Percentiles rank a stretch among this genome's conserved stretches.
phyloP scores from a whole-genome alignment of 1,140 invertebrate genomes.

The Drosophila hydei region DNA sequence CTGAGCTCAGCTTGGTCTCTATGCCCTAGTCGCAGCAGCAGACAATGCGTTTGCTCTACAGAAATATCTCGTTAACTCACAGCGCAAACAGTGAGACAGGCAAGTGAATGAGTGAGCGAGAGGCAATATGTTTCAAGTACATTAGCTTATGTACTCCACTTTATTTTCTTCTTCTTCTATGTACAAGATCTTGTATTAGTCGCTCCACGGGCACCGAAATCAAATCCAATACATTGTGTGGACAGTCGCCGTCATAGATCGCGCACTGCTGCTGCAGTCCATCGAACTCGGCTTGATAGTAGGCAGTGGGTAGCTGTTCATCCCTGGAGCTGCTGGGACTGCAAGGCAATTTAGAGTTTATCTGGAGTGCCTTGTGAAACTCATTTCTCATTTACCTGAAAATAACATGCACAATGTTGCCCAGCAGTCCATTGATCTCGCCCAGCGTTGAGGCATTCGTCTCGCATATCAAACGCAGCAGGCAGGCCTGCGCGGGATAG shows the following conservation, averaged over 20 bases:
- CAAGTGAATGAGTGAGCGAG: slow-evolving; percentile 21
- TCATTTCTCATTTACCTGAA: slow-evolving; percentile 50
- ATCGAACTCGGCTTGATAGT: slow-evolving; percentile 85
- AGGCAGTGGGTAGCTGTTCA: slow-evolving; percentile 84
- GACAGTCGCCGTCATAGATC: slow-evolving; percentile 75
- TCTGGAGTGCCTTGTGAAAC: not conserved
- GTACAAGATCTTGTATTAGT: slow-evolving; percentile 45
- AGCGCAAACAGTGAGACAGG: slow-evolving; percentile 16
- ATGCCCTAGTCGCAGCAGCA: not conserved
- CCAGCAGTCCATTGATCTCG: slow-evolving; percentile 70
- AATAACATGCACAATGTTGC: slow-evolving; percentile 72
- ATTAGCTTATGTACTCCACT: slow-evolving; percentile 33
- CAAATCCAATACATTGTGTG: slow-evolving; percentile 64
- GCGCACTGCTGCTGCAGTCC: slow-evolving; percentile 73
- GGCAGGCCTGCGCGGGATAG: slow-evolving; percentile 57
- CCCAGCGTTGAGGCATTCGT: slow-evolving; percentile 71
- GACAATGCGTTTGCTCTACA: slow-evolving; percentile 41
- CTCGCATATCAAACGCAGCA: slow-evolving; percentile 76
- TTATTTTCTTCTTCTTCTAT: slow-evolving; percentile 60
- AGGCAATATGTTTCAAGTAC: not conserved
- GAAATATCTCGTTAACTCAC: slow-evolving; percentile 26
- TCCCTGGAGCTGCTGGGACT: slow-evolving; percentile 86
- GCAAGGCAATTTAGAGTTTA: not conserved
- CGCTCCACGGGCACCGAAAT: slow-evolving; percentile 70
- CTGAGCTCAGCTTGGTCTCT: slow-evolving; percentile 36